phyloP scores from a whole-genome alignment of 2,113 vertebrate genomes.

The Callopanchax toddi region DNA sequence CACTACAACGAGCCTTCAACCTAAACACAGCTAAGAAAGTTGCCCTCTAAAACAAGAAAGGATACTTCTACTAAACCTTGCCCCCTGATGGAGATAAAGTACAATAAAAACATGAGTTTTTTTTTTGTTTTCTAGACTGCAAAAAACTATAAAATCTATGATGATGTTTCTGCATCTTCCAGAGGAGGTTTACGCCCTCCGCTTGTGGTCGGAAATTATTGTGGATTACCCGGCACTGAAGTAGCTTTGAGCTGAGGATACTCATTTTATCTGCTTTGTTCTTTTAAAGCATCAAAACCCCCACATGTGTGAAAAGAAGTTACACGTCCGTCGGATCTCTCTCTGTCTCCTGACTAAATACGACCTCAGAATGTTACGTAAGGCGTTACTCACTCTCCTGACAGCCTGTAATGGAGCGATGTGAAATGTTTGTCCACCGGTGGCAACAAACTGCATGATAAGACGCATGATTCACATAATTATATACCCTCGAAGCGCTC shows the following conservation, averaged over 20 bases:
- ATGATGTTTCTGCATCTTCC: conserved; percentile 19
- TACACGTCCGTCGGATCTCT: no score
- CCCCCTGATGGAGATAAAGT: conserved; percentile 2
- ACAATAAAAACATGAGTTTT: conserved; percentile 5
- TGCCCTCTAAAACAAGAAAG: conserved; percentile 30
- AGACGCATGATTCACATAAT: conserved; percentile 36
- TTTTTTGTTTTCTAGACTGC: conserved; percentile 1
- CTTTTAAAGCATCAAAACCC: conserved; percentile 34
- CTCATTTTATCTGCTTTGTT: conserved; percentile 41
- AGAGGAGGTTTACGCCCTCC: conserved; percentile 49
- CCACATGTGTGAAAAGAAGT: conserved; percentile 35
- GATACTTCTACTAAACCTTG: conserved; percentile 26
- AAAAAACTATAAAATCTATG: conserved; percentile 41
- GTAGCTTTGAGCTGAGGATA: conserved; percentile 34
- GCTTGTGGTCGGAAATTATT: conserved; percentile 69
- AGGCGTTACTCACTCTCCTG: conserved; percentile 39
- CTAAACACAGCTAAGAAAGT: conserved; percentile 29
- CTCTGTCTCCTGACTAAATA: conserved; percentile 4
- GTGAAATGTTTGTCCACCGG: conserved; percentile 26
- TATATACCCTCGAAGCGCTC: conserved; percentile 5
- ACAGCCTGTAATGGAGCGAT: conserved; percentile 28
- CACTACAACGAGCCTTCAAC: conserved; percentile 36
- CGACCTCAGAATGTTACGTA: conserved; percentile 16
- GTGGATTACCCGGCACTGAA: conserved; percentile 49
- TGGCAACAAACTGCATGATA: conserved; percentile 24